Evolutionary conservation across 2,113 vertebrate genomes (phyloP), one percentile per base, ranked within the genome.

Genomic region (Cavia porcellus): DNA sequence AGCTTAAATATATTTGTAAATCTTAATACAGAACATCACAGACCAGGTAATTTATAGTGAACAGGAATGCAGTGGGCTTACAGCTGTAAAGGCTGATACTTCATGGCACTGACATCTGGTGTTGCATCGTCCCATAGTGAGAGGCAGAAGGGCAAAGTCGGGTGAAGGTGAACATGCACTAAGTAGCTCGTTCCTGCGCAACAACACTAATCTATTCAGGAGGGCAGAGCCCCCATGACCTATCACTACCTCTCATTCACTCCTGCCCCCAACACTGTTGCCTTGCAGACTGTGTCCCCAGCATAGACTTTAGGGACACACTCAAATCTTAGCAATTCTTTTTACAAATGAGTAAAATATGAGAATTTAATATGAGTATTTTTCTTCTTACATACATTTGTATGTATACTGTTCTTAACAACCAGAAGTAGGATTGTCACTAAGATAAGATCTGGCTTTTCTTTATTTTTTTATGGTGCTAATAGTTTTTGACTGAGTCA

Each of bases 391-490:
- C 25, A 8, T 83, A 10, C 5, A 22, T 66, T 52, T 19, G 55
- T 57, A 19, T 89, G 20, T 57, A 57, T 86, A 4, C 35, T 55
- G 24, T 55, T 38, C 42, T 90, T 84, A 81, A 7, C 30, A 86
- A 45, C 79, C 14, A 94, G 57, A 94, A 92, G 70, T 94, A 32
- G n/a, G 52, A 72, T n/a, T 89, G 12, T 86, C 32, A 25, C 25
- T 90, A 62, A 32, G 7, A 57, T 90, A 62, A 32, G 7, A 57
- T 50, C 68, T 70, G 52, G 5, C 35, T 68, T 24, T 55, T 83
- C 20, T 50, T 61, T 50, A 1, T 84, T 70, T 77, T 82, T 92
- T 80, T 79, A 24, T 77, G 32, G 13, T 45, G 13, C 14, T 83
- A 2, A 89, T 82, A 35, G 55, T 89, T 90, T 94, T 87, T 84